Evolutionary conservation across 2,888 invertebrate genomes (phyloP), one percentile per base, ranked within the genome.

Genomic region (Nowickia ferox): DNA sequence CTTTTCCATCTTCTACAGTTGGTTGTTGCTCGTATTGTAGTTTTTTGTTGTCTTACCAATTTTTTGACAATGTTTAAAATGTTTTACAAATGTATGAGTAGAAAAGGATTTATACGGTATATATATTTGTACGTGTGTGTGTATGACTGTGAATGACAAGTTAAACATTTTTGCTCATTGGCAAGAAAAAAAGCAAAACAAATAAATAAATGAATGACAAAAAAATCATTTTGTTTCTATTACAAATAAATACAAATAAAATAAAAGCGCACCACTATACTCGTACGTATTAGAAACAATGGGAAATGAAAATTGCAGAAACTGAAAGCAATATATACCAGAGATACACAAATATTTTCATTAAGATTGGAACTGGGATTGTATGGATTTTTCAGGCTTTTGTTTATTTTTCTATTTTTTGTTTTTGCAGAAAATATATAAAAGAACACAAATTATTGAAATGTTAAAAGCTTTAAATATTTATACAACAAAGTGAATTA

Each of bases 1-100:
- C 19, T 59, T 51, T 65, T 38, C 38, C 69, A 69, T 10, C 51
- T 77, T 19, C n/a, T 53, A n/a, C 53, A 9, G 8, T 65, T 22
- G 10, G 44, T n/a, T 68, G 48, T 19, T 68, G n/a, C 59, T n/a
- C 11, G 13, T 55, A 17, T 48, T 48, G 22, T 69, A 44, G 17
- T 46, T 63, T 38, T 51, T 53, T 53, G 44, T 53, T 77, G 46
- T 68, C 53, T 61, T 74, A 57, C 15, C 65, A 72, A 48, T 74
- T 69, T 76, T 79, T 66, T 76, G 80, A 76, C 76, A 84, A 84
- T 76, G 71, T 80, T 80, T 80, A 48, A 83, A 71, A 71, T 83
- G 48, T 72, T 83, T 65, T 59, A 72, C 77, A 77, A 77, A 83
- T 72, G 83, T 77, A 83, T 83, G 65, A 83, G 83, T 44, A 51